Base-by-base conservation (phyloP, 2,797 vertebrate species). In the Tangara arthus region DNA sequence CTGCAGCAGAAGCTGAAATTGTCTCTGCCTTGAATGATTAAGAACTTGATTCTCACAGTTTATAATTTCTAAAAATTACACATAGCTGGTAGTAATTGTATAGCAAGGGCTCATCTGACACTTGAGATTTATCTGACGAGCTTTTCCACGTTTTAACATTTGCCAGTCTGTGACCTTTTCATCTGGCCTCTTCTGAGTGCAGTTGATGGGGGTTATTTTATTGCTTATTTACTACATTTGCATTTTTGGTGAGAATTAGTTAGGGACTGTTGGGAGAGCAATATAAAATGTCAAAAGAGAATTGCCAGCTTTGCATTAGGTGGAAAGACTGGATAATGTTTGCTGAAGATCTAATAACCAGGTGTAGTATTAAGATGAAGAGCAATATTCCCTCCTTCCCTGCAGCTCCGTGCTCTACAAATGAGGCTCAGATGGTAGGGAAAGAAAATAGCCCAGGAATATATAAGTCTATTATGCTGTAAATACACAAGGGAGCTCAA, bases 401-500 rank as follows among this genome's bases (percentile, higher is more conserved):
- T 55, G 61, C 26, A 83, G 65, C 50, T 91, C 68, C 15, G 24
- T 60, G 44, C 39, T 91, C 73, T 75, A n/a, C 75, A 87, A 88
- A 79, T 46, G 66, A 94, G 70, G 30, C 46, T 50, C 78, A 83
- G 57, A 84, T 91, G 68, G 47, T 49, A 88, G 55, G 39, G 44
- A 56, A 88, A 42, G 90, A 77, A 89, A 91, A 85, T 32, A 95
- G 56, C 77, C 49, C 53, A 56, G 84, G 71, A 90, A 80, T 71
- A 77, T 68, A 0, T 21, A 76, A 89, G 42, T 60, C 61, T 94
- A 76, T 84, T 87, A 72, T 49, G 37, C 59, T 78, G 60, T 73
- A 72, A 65, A 84, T 92, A 73, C 92, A 77, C 82, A 20, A 49
- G 82, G 73, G 85, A 94, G 59, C 90, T 89, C 63, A 92, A 56